A percentile compares a stretch with the other conserved stretches of the same genome.
Evolutionary conservation across 2,797 vertebrate genomes (phyloP).

Genomic region (Tragopan temminckii): DNA sequence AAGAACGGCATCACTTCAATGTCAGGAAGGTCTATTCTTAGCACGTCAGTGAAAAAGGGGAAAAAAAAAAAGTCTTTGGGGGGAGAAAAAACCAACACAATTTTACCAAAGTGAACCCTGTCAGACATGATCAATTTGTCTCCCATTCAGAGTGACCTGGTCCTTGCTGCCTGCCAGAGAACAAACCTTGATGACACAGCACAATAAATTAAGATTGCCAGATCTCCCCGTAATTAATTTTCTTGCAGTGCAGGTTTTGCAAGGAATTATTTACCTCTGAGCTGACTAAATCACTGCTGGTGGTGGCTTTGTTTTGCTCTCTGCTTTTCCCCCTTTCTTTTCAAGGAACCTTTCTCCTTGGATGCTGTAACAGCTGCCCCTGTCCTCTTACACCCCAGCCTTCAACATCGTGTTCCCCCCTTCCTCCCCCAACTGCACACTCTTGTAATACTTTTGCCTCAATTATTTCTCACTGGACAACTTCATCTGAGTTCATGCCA

Average conservation of each 20-base stretch:
- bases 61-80: neutral
- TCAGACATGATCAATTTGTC: constrained; percentile 64
- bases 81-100: neutral
- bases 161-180: constrained; percentile 20
- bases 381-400: neutral
- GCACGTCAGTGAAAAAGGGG: constrained; percentile 45
- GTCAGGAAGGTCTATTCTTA: constrained; percentile 69
- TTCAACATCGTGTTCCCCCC: fast-evolving
- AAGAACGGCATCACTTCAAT: constrained; percentile 37
- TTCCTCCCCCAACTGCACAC: fast-evolving
- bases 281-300: neutral
- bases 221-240: constrained; percentile 58
- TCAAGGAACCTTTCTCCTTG: neutral
- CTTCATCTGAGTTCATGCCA: neutral
- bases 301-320: neutral
- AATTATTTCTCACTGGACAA: neutral
- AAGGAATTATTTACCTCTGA: constrained; percentile 27
- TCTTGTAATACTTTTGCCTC: neutral
- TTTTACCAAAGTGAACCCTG: constrained; percentile 57
- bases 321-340: neutral
- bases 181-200: constrained; percentile 18
- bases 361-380: neutral
- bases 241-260: constrained; percentile 13
- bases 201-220: constrained; percentile 35
- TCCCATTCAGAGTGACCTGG: constrained; percentile 27